Percentiles rank a stretch among this genome's conserved stretches.
These are phyloP conservation scores for Leucophenga varia DNA, from an alignment of 1,140 invertebrate species.

Conservation along the genomic window DNA sequence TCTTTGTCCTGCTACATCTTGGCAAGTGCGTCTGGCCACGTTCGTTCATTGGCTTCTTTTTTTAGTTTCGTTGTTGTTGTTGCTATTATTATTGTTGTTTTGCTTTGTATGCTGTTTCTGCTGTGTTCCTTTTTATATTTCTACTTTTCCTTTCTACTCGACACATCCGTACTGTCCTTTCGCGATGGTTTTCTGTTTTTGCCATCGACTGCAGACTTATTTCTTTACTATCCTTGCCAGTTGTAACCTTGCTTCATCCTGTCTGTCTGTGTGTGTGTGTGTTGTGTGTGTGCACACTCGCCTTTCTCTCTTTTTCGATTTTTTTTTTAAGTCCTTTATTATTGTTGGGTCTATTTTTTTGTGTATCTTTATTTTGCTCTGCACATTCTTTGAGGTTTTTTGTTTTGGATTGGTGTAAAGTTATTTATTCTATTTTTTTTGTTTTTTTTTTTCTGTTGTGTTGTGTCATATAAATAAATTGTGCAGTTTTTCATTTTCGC, in stretches of 20 bases:
- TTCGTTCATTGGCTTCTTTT: too few species aligned
- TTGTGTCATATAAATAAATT: too few species aligned
- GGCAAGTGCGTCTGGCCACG: too few species aligned
- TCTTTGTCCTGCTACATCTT: too few species aligned
- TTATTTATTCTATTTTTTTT: constrained; percentile 22
- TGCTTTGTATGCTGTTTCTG: too few species aligned
- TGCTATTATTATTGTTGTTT: too few species aligned
- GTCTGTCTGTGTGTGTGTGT: too few species aligned
- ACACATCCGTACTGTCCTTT: constrained; percentile 12
- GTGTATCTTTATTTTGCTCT: constrained; percentile 42
- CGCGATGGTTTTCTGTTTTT: constrained; percentile 13
- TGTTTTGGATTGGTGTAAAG: constrained; percentile 16
- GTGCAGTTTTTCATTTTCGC: too few species aligned
- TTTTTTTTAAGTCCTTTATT: not conserved
- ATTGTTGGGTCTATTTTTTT: constrained; percentile 22
- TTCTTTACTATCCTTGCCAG: too few species aligned
- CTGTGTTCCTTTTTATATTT: constrained; percentile 1
- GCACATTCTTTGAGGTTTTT: constrained; percentile 31
- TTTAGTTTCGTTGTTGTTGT: too few species aligned
- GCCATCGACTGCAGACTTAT: constrained; percentile 26
- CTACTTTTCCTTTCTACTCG: constrained; percentile 22
- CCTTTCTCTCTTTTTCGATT: not conserved
- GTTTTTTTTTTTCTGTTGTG: constrained; percentile 8
- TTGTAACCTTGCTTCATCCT: constrained; percentile 26
- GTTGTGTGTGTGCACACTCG: not conserved